phyloP scores from a whole-genome alignment of 2,113 vertebrate species.

The Pycnonotus jocosus region DNA sequence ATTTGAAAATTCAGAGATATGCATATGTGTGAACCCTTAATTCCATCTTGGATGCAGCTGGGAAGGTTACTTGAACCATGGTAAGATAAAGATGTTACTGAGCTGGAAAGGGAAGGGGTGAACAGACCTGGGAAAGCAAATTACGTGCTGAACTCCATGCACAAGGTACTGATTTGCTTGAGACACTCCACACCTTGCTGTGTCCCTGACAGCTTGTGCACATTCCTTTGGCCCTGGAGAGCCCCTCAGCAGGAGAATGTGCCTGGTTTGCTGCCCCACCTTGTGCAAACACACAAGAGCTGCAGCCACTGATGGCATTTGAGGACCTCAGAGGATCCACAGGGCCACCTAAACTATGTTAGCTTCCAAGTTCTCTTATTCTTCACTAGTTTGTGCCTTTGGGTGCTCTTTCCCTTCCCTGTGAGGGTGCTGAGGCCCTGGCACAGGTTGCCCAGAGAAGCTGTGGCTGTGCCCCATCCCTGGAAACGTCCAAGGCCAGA shows the following conservation, averaged over 20 bases:
- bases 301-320: accelerated
- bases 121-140: not conserved
- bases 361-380: not conserved
- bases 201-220: not conserved
- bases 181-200: not conserved
- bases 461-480: not conserved
- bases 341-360: not conserved
- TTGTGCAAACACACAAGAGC: not conserved
- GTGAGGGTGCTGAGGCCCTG: not conserved
- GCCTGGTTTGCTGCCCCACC: not conserved
- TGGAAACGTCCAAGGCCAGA: not conserved
- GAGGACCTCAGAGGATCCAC: not conserved
- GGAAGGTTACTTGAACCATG: not conserved
- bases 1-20: not conserved
- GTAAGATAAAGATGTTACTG: not conserved
- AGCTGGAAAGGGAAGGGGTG: not conserved
- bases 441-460: not conserved
- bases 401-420: not conserved
- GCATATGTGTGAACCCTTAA: not conserved
- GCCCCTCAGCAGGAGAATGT: not conserved
- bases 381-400: not conserved
- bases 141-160: not conserved
- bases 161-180: not conserved
- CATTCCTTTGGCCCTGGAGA: not conserved
- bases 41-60: not conserved